phyloP scores from a whole-genome alignment of 2,113 vertebrate species.

The Carollia perspicillata region DNA sequence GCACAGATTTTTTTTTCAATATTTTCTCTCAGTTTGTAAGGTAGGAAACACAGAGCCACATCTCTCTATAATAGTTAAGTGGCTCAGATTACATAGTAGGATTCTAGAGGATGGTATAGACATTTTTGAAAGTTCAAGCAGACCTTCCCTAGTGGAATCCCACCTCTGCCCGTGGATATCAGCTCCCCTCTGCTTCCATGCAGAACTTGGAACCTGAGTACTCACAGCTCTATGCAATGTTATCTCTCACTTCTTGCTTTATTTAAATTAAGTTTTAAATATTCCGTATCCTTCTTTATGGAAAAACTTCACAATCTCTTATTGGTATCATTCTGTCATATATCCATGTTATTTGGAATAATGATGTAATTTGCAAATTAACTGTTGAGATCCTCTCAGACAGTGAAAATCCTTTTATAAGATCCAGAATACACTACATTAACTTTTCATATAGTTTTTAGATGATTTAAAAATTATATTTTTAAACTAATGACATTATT shows the following conservation, averaged over 20 bases:
- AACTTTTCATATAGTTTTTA: neutral
- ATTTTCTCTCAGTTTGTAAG: neutral
- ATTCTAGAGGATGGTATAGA: neutral
- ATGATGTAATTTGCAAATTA: neutral
- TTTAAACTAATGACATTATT: constrained; percentile 9
- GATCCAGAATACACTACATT: neutral
- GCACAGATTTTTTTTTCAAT: neutral
- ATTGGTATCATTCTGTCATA: neutral
- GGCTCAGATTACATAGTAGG: neutral
- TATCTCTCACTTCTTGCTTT: neutral
- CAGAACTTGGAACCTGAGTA: neutral
- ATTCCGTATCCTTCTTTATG: neutral
- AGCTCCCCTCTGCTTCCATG: neutral
- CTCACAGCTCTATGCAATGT: neutral
- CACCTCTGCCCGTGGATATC: neutral
- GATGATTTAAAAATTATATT: neutral
- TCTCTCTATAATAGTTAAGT: neutral
- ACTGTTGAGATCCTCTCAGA: neutral
- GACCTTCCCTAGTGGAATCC: neutral
- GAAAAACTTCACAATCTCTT: neutral
- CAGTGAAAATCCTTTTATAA: neutral
- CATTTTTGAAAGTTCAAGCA: neutral
- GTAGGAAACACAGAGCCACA: neutral
- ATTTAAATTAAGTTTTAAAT: neutral
- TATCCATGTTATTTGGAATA: neutral